Conservation (phyloP, 2,888 invertebrate genomes). For the Drosophila birchii region DNA sequence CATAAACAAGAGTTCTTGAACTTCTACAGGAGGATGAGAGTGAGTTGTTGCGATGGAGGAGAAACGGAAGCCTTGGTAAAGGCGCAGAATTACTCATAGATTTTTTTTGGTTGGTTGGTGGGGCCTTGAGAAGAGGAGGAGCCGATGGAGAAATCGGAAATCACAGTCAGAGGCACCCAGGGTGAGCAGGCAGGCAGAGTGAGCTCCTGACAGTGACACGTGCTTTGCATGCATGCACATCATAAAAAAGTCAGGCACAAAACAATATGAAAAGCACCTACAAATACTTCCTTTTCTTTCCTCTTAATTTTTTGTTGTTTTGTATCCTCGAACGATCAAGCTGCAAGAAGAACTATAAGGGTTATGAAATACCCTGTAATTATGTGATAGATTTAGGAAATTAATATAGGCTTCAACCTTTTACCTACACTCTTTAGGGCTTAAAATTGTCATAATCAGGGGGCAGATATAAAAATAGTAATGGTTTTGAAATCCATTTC, state of each 20-base stretch:
- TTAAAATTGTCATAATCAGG: not conserved
- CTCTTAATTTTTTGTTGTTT: not conserved
- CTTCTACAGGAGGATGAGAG: slow-evolving; percentile 47
- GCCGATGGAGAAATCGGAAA: slow-evolving; percentile 17
- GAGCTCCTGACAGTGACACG: slow-evolving; percentile 76
- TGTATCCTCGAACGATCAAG: slow-evolving; percentile 29
- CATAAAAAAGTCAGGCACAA: slow-evolving; percentile 73
- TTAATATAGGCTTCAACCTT: not conserved
- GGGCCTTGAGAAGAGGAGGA: slow-evolving; percentile 24
- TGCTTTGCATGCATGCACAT: slow-evolving; percentile 81
- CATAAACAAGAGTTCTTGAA: slow-evolving; percentile 73
- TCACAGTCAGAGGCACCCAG: slow-evolving; percentile 10
- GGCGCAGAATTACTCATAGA: slow-evolving; percentile 28
- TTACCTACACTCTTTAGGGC: not conserved
- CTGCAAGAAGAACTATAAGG: not conserved
- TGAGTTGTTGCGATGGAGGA: not conserved
- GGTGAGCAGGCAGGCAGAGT: slow-evolving; percentile 32
- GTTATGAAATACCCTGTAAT: not conserved
- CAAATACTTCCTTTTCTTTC: slow-evolving; percentile 24
- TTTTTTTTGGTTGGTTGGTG: slow-evolving; percentile 3
- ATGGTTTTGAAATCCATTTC: not conserved
- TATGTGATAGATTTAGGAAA: not conserved
- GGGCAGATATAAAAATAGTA: not conserved
- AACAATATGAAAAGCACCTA: slow-evolving; percentile 56
- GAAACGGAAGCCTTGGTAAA: slow-evolving; percentile 28